Evolutionary conservation across 2,888 invertebrate species (phyloP).

Genomic region (Disparrhopalites patrizii): DNA sequence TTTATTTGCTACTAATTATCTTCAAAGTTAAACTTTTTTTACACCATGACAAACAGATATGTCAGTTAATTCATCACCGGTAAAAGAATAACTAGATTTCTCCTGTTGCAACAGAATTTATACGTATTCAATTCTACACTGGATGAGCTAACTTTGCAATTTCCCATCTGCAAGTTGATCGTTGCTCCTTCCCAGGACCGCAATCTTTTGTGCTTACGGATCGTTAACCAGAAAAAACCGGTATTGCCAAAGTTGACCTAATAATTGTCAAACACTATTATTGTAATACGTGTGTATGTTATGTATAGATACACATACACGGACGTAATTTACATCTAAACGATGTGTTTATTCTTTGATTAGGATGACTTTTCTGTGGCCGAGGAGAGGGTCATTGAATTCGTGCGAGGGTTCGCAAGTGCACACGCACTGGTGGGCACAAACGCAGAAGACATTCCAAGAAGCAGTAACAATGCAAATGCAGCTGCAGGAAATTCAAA

Average conservation of each 20-base stretch:
- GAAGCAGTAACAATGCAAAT: background rate
- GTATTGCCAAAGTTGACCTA: no score
- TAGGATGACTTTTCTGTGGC: constrained; percentile 21
- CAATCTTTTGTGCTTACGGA: constrained; percentile 14
- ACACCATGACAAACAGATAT: background rate
- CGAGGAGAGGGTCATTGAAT: constrained; percentile 27
- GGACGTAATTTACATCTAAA: background rate
- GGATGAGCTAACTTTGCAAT: constrained; percentile 15
- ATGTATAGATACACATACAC: no score
- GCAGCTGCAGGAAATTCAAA: no score
- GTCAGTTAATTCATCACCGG: background rate
- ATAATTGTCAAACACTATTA: no score
- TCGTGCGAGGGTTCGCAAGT: constrained; percentile 21
- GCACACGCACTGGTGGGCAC: background rate
- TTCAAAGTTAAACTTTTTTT: no score
- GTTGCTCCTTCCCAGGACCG: constrained; percentile 5
- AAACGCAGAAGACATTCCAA: background rate
- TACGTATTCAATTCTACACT: constrained; percentile 11
- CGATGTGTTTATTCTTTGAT: background rate
- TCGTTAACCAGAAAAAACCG: constrained; percentile 5
- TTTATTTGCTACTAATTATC: background rate
- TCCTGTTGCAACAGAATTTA: constrained; percentile 11
- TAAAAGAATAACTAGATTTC: background rate
- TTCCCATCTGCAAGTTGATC: constrained; percentile 11
- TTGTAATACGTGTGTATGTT: constrained; percentile 4